Percentiles rank a stretch among this genome's conserved stretches.
Evolutionary conservation across 2,888 invertebrate genomes (phyloP).

Genomic region (Coenonympha arcania): DNA sequence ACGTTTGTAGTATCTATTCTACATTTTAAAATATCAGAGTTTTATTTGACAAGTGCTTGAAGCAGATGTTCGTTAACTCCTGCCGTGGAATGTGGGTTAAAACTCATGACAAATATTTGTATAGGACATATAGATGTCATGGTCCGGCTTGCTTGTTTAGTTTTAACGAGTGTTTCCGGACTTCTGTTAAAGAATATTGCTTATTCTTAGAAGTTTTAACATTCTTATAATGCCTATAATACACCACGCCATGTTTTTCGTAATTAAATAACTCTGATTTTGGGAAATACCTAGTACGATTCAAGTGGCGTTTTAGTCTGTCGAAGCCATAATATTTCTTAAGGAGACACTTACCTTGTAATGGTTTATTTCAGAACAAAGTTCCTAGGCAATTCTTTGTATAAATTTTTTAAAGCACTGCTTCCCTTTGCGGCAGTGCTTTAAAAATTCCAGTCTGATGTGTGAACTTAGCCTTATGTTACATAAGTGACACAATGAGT

Average conservation of each 20-base stretch:
- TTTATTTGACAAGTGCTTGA: background rate
- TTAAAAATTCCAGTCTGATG: background rate
- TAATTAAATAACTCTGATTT: too few relatives aligned
- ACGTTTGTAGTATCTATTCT: too few relatives aligned
- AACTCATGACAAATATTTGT: constrained; percentile 1
- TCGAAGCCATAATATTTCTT: too few relatives aligned
- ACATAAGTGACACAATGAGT: constrained; percentile 38
- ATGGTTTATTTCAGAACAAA: too few relatives aligned
- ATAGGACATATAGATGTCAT: background rate
- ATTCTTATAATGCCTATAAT: too few relatives aligned
- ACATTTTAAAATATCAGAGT: background rate
- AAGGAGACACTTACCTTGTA: too few relatives aligned
- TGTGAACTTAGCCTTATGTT: constrained; percentile 13
- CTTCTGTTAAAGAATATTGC: background rate
- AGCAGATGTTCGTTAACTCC: background rate
- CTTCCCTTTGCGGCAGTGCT: too few relatives aligned
- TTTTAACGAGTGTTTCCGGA: constrained; percentile 6
- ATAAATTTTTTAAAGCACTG: too few relatives aligned
- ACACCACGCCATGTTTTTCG: too few relatives aligned
- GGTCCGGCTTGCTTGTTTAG: background rate
- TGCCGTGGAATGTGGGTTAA: constrained; percentile 1
- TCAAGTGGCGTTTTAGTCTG: too few relatives aligned
- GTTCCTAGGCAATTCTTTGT: too few relatives aligned
- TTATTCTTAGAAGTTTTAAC: background rate
- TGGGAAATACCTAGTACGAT: too few relatives aligned